Evolutionary conservation across 1,140 invertebrate species (phyloP).

Genomic region (Euura saliciscinereae): DNA sequence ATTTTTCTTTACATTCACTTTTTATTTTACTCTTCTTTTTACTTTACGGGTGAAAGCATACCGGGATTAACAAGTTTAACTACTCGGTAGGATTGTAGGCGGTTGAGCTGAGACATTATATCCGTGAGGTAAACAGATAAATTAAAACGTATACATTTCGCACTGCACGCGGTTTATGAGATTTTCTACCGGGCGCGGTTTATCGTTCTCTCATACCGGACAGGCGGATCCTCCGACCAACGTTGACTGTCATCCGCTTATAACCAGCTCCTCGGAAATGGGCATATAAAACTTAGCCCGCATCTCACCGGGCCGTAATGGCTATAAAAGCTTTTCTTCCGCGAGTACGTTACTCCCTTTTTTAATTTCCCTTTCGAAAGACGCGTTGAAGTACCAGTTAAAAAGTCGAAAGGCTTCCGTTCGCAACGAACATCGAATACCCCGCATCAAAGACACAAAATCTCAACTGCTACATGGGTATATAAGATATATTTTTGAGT

Average conservation of each 20-base stretch:
- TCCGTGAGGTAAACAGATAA: not conserved
- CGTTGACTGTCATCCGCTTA: not conserved
- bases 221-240: not conserved
- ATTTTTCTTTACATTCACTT: not conserved
- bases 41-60: not conserved
- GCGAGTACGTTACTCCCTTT: not conserved
- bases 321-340: constrained; percentile 5
- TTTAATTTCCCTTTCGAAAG: not conserved
- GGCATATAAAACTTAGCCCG: not conserved
- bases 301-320: not conserved
- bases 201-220: not conserved
- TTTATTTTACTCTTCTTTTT: not conserved
- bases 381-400: too few species aligned
- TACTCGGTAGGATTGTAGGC: not conserved
- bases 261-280: not conserved
- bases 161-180: not conserved
- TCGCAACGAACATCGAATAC: too few species aligned
- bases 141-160: not conserved
- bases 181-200: not conserved
- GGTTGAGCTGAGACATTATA: not conserved
- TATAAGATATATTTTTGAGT: too few species aligned
- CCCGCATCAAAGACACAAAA: too few species aligned
- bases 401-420: too few species aligned
- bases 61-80: constrained; percentile 5
- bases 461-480: too few species aligned